Percentiles rank a stretch among this genome's conserved stretches.
These are phyloP conservation scores for Apodemia duryi DNA, from an alignment of 2,888 invertebrate genomes.

Conservation along the genomic window DNA sequence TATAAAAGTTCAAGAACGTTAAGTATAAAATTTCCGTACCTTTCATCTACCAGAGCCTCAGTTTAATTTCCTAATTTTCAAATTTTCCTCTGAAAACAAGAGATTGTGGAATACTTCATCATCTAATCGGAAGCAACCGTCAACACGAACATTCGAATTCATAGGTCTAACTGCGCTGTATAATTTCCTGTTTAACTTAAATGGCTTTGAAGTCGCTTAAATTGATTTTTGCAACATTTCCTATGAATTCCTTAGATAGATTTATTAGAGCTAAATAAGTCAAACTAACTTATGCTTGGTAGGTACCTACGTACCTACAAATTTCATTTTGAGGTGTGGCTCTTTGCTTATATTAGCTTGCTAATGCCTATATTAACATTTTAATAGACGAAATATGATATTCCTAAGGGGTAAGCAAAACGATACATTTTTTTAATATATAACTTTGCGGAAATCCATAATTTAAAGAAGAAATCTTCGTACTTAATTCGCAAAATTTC, in stretches of 20 bases:
- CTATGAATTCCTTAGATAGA: slow-evolving; percentile 20
- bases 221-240: slow-evolving; percentile 46
- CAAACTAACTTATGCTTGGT: background rate
- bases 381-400: too few species aligned
- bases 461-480: too few species aligned
- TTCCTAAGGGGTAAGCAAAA: too few species aligned
- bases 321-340: too few species aligned
- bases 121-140: slow-evolving; percentile 71
- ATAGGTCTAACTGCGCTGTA: slow-evolving; percentile 56
- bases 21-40: slow-evolving; percentile 46
- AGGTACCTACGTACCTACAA: too few species aligned
- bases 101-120: slow-evolving; percentile 61
- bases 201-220: slow-evolving; percentile 60
- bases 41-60: slow-evolving; percentile 56
- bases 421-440: too few species aligned
- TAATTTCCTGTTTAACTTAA: slow-evolving; percentile 72
- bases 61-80: slow-evolving; percentile 76
- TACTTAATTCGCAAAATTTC: too few species aligned
- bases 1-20: slow-evolving; percentile 10
- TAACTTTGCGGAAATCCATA: too few species aligned
- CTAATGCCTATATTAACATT: too few species aligned
- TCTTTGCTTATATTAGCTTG: too few species aligned
- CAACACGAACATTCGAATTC: slow-evolving; percentile 55
- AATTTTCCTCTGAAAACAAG: slow-evolving; percentile 59
- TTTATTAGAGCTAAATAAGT: background rate